Base-by-base conservation (phyloP, 2,888 invertebrate genomes). In the Anorthoa munda region DNA sequence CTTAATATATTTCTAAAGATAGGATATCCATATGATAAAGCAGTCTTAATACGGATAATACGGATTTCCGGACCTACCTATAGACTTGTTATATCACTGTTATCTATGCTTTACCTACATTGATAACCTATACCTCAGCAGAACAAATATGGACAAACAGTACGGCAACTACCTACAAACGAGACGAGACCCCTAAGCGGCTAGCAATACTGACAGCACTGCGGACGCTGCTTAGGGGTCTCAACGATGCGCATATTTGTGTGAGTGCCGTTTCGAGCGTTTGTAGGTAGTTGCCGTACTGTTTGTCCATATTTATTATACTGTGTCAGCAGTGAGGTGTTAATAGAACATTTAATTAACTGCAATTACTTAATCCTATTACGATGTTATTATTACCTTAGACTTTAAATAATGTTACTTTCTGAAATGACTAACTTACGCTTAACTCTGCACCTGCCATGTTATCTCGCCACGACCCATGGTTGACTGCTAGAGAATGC, bases 51-150 rank as follows among this genome's bases (percentile, higher is more conserved):
- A 4, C 21, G 50, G 50, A 59, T 51, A 51, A 13, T 17, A 23
- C 23, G 21, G 31, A 61, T 73, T 72, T 26, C n/a, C 48, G 17
- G 11, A 39, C 13, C n/a, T 56, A 68, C 18, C 4, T 39, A 46
- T 5, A 60, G 5, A 21, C 15, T 13, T 31, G 2, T 31, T 46
- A 39, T 58, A 12, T 45, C 12, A 50, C 23, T 15, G 12, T 39
- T 71, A 56, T 45, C 46, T 26, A 55, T 17, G n/a, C 21, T 23
- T n/a, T 39, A 21, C 21, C 21, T 18, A 15, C 51, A 64, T 26
- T 65, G 51, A 65, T 21, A 31, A 65, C 15, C 7, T 51, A 31
- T 5, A 17, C 13, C 12, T 21, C 13, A 17, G 18, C n/a, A n/a
- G n/a, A n/a, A n/a, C n/a, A n/a, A n/a, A n/a, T n/a, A n/a, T n/a